Percentiles rank a stretch among this genome's conserved stretches.
These are phyloP conservation scores for Eilema sororculum DNA, from an alignment of 2,888 invertebrate species.

Conservation along the genomic window DNA sequence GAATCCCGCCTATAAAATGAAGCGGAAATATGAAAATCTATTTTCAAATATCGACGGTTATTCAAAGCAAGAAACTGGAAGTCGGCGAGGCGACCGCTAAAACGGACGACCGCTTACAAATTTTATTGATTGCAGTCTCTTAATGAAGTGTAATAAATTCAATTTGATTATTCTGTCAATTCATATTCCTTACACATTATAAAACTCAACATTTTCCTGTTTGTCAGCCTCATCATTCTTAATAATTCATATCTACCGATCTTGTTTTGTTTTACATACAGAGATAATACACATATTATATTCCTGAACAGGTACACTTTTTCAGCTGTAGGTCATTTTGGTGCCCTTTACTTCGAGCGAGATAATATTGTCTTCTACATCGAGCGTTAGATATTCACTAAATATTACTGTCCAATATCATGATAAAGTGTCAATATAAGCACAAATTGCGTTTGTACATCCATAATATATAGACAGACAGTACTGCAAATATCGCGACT, in stretches of 20 bases:
- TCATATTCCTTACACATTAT: conserved; percentile 5
- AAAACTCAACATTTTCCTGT: neutral
- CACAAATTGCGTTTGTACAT: too few species aligned
- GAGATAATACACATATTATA: too few species aligned
- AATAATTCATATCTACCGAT: neutral
- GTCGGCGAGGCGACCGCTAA: neutral
- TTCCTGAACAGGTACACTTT: too few species aligned
- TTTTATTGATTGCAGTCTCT: neutral
- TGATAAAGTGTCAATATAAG: too few species aligned
- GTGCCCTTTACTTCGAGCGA: too few species aligned
- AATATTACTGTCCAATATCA: too few species aligned
- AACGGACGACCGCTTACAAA: neutral
- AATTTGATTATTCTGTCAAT: conserved; percentile 4
- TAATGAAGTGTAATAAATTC: conserved; percentile 2
- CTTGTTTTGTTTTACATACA: neutral
- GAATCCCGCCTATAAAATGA: neutral
- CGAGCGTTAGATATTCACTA: too few species aligned
- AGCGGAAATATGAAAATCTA: neutral
- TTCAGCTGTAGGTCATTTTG: too few species aligned
- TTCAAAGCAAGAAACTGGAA: neutral
- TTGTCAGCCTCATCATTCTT: neutral
- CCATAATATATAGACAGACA: too few species aligned
- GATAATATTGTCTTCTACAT: too few species aligned
- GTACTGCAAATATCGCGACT: too few species aligned
- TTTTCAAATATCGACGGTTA: conserved; percentile 4